Conservation (phyloP, 30 jellyfish, hydroid and myxozoan genomes). For the Aurelia sp. region DNA sequence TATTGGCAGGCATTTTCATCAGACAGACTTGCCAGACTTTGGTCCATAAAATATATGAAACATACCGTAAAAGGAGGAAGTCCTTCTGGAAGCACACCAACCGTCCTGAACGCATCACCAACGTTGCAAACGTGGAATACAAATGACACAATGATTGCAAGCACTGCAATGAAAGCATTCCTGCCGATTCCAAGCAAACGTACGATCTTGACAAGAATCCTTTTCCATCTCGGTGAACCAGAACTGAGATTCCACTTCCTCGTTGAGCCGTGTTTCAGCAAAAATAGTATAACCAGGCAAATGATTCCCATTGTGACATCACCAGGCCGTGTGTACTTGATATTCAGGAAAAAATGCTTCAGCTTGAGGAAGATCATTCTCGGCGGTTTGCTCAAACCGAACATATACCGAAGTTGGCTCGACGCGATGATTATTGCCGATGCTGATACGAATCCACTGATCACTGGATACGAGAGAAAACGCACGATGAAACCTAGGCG, state of each 20-base stretch:
- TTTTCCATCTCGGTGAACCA: slow-evolving; percentile 13
- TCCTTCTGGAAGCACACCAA: slow-evolving; percentile 81
- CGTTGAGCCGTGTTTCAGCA: slow-evolving; percentile 20
- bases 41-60: too few relatives aligned
- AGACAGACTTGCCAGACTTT: too few relatives aligned
- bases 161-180: slow-evolving; percentile 65
- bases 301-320: slow-evolving; percentile 77
- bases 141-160: slow-evolving; percentile 71
- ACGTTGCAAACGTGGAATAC: slow-evolving; percentile 15
- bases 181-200: slow-evolving; percentile 71
- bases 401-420: slow-evolving; percentile 76
- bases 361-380: slow-evolving; percentile 45
- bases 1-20: too few relatives aligned
- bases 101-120: slow-evolving; percentile 61
- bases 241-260: slow-evolving; percentile 7
- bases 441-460: slow-evolving; percentile 93
- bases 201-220: slow-evolving; percentile 23
- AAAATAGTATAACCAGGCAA: slow-evolving; percentile 47
- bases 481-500: slow-evolving; percentile 83
- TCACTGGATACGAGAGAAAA: slow-evolving; percentile 81
- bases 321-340: slow-evolving; percentile 70
- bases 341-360: slow-evolving; percentile 50
- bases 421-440: slow-evolving; percentile 70
- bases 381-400: slow-evolving; percentile 76
- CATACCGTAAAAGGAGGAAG: slow-evolving; percentile 76